phyloP scores from a whole-genome alignment of 2,888 invertebrate species.

The Hoplodrina ambigua region DNA sequence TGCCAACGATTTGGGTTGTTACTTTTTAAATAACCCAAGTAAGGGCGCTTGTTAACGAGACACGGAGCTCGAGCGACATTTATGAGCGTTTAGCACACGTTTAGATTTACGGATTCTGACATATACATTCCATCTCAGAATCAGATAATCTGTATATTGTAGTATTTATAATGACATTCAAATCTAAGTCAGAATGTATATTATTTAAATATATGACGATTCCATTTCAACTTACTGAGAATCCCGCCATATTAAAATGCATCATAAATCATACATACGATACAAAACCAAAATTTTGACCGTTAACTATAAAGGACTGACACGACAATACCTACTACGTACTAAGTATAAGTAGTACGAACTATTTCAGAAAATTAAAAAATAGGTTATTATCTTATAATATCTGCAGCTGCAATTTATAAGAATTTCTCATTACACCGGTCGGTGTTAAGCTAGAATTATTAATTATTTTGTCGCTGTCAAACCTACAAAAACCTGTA shows the following conservation, averaged over 20 bases:
- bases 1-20: constrained; percentile 86
- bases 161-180: background rate
- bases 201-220: background rate
- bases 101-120: constrained; percentile 46
- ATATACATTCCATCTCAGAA: constrained; percentile 13
- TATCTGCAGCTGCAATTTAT: constrained; percentile 44
- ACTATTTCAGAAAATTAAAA: constrained; percentile 7
- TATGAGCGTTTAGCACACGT: constrained; percentile 67
- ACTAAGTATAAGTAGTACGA: no score
- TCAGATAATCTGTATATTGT: background rate
- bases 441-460: constrained; percentile 51
- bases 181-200: background rate
- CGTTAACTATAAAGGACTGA: background rate
- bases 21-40: constrained; percentile 87
- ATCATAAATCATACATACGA: background rate
- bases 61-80: constrained; percentile 74
- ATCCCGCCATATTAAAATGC: background rate
- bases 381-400: constrained; percentile 12
- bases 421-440: constrained; percentile 50
- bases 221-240: background rate
- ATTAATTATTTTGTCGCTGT: constrained; percentile 60
- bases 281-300: background rate
- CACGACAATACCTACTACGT: background rate
- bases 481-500: constrained; percentile 55
- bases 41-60: constrained; percentile 83